Evolutionary conservation across 2,888 invertebrate species (phyloP).

Genomic region (Pseudeuparius sepicola): DNA sequence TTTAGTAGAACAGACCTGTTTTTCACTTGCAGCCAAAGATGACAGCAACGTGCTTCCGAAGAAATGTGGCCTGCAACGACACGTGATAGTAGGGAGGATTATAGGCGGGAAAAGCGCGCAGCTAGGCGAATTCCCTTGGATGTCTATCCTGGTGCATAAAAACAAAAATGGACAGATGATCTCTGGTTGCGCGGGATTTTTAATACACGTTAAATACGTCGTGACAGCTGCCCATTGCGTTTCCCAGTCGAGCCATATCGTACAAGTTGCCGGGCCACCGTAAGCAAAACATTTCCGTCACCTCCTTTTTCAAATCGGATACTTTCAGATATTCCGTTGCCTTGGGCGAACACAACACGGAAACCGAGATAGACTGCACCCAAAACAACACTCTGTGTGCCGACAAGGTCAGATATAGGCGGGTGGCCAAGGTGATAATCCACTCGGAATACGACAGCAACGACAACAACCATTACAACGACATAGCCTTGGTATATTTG

Average conservation of each 20-base stretch:
- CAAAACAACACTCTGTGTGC: constrained; percentile 36
- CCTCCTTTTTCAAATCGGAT: too few relatives aligned
- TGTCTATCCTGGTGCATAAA: constrained; percentile 42
- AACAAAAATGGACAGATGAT: constrained; percentile 27
- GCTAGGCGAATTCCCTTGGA: constrained; percentile 48
- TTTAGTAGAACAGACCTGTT: too few relatives aligned
- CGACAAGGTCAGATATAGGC: constrained; percentile 35
- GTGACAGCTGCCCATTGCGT: constrained; percentile 48
- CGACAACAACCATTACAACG: constrained; percentile 33
- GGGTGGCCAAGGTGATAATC: constrained; percentile 37
- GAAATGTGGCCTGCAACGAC: constrained; percentile 33
- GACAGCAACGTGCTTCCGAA: constrained; percentile 27
- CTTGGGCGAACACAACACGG: constrained; percentile 44
- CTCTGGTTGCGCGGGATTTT: constrained; percentile 41
- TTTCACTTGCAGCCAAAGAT: constrained; percentile 8
- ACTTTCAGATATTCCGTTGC: constrained; percentile 32
- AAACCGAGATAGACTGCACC: constrained; percentile 39
- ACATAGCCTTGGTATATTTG: constrained; percentile 43
- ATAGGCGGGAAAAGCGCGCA: constrained; percentile 38
- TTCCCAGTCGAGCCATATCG: constrained; percentile 16
- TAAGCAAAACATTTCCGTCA: constrained; percentile 17
- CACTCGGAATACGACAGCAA: constrained; percentile 38
- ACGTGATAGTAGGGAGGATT: constrained; percentile 28
- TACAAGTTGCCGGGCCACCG: constrained; percentile 23
- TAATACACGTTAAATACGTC: constrained; percentile 44